phyloP scores from a whole-genome alignment of 2,113 vertebrate genomes.

The Neotragus moschatus region DNA sequence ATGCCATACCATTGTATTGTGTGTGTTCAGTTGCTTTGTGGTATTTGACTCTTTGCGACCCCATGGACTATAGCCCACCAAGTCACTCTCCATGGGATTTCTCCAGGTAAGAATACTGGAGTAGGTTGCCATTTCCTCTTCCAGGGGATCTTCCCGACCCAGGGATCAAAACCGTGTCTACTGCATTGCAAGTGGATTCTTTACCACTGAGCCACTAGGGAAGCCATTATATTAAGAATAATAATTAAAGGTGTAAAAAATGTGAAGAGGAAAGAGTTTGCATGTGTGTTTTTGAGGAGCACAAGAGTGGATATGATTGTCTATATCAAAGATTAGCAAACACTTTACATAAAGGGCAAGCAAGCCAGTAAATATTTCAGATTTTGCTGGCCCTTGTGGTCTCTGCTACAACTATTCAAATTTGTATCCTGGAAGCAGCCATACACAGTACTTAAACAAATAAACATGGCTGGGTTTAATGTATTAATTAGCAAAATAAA shows the following conservation, averaged over 20 bases:
- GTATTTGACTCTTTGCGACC: neutral
- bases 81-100: neutral
- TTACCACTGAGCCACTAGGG: neutral
- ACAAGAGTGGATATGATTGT: neutral
- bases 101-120: neutral
- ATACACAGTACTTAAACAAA: neutral
- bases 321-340: neutral
- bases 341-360: neutral
- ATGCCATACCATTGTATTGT: neutral
- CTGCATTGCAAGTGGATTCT: neutral
- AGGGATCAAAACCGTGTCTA: accelerated
- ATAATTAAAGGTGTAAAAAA: neutral
- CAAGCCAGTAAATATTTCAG: neutral
- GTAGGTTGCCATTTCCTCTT: neutral
- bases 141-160: neutral
- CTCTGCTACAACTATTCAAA: neutral
- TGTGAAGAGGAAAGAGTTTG: neutral
- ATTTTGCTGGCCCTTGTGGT: neutral
- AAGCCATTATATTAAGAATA: neutral
- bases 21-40: neutral
- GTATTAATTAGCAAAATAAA: neutral
- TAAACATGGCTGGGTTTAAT: neutral
- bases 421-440: neutral
- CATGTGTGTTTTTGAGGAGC: neutral
- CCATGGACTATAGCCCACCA: neutral